Evolutionary conservation across 2,113 vertebrate genomes (phyloP), one percentile per base, ranked within the genome.

Genomic region (Passer montanus): DNA sequence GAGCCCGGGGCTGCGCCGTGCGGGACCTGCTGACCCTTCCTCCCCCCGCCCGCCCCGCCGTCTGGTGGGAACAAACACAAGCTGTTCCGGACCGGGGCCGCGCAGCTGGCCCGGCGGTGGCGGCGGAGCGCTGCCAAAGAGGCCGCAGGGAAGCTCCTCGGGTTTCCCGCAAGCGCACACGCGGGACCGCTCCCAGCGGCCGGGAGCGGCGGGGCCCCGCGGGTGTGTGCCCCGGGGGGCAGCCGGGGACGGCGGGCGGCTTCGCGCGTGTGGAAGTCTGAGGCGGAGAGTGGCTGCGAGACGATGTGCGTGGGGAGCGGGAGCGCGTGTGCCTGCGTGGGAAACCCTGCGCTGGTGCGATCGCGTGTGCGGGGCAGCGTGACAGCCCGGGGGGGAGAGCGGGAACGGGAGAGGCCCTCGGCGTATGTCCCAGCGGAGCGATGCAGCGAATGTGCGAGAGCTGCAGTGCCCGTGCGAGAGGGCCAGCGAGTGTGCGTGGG

Each of bases 91-190:
- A 74, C 28, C 26, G 69, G 82, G 30, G 84, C 88, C 81, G 39
- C 44, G 88, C 95, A 94, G 91, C 88, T 93, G 95, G 88, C 67
- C 62, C 80, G 90, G 64, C 87, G 62, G 92, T 87, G 89, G 83
- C 74, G 84, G 90, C 56, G 93, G 63, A 84, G 73, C 43, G 35
- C 77, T 91, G 95, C 93, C 93, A 89, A 89, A 72, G 82, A 80
- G 88, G 76, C 80, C 87, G 52, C 72, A 18, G 84, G 43, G 37
- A 52, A 63, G 81, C 82, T 89, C 85, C 59, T 68, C 53, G 91
- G 70, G 66, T 93, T 94, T 89, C 66, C 76, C 80, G 90, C 93
- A 91, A 72, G 84, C 52, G 80, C 66, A 35, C 72, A 70, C 56
- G 4, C 12, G 81, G 49, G 66, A 53, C 39, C 68, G 35, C 50